Percentiles rank a stretch among this genome's conserved stretches.
Evolutionary conservation across 2,888 invertebrate genomes (phyloP).

Genomic region (Aphidoletes aphidimyza): DNA sequence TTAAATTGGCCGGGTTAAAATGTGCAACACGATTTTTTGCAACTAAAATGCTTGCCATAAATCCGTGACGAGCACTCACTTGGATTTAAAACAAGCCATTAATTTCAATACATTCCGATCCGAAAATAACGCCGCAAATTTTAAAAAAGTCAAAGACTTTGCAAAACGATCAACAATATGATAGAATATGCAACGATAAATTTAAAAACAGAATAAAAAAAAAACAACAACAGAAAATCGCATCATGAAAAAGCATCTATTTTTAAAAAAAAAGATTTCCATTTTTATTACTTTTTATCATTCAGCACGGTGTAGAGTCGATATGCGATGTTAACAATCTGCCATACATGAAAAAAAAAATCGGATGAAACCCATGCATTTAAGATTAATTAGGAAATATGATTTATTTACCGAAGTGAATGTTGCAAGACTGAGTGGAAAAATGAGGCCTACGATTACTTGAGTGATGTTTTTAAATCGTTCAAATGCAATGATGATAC

Average conservation of each 20-base stretch:
- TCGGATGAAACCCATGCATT: neutral
- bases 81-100: neutral
- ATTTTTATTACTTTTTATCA: neutral
- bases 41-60: neutral
- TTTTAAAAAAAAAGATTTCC: neutral
- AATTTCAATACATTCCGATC: conserved; percentile 21
- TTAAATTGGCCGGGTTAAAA: neutral
- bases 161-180: neutral
- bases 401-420: neutral
- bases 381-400: neutral
- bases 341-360: neutral
- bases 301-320: neutral
- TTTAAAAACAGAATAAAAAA: too few relatives aligned
- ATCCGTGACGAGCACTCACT: neutral
- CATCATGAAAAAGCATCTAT: neutral
- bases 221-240: too few relatives aligned
- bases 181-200: conserved; percentile 11
- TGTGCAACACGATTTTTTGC: neutral
- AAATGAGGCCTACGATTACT: neutral
- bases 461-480: neutral
- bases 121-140: conserved; percentile 9
- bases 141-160: neutral
- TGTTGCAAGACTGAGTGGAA: neutral
- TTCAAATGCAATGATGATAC: neutral
- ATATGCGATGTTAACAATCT: conserved; percentile 17